Base-by-base conservation (phyloP, 2,797 vertebrate species). In the Pteronotus mesoamericanus region DNA sequence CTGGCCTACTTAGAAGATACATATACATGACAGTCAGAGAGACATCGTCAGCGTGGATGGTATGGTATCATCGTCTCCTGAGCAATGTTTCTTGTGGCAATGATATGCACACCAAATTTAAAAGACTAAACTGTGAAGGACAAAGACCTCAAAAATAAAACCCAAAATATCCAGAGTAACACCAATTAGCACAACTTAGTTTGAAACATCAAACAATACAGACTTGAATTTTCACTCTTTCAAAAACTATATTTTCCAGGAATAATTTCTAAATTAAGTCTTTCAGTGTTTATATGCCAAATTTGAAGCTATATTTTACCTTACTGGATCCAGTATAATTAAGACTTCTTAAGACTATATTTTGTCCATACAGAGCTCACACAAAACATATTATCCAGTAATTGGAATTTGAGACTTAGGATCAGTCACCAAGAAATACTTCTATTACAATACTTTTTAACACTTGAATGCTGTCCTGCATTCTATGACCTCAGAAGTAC, bases 1-100 rank as follows among this genome's bases (percentile, higher is more conserved):
- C 93, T 96, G 95, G 34, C 92, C 94, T 90, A 96, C 61, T 96
- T 96, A 90, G 74, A 83, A 51, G 66, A 86, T 71, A 57, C 86
- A 78, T 19, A 77, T 57, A 84, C 72, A 26, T n/a, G 59, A 94
- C 0, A 91, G 51, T 66, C 48, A 71, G 64, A 78, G 16, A 96
- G 32, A 78, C 19, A 80, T 39, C 21, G 55, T 78, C 46, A 90
- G 8, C 39, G 39, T 24, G 24, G 26, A 92, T 71, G 46, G 14
- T 46, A 59, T 0, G 8, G n/a, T 59, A 29, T 64, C 64, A 51
- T 84, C 32, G 42, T 37, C 22, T 94, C 79, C 48, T 37, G 22
- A 85, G 24, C 46, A 77, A 77, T 19, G 26, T 77, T 91, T 57
- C 64, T 78, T 64, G 12, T 32, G 64, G 46, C 61, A 72, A 55